Conservation (phyloP, 2,888 invertebrate species). For the Sinopyrophorus schimmeli region DNA sequence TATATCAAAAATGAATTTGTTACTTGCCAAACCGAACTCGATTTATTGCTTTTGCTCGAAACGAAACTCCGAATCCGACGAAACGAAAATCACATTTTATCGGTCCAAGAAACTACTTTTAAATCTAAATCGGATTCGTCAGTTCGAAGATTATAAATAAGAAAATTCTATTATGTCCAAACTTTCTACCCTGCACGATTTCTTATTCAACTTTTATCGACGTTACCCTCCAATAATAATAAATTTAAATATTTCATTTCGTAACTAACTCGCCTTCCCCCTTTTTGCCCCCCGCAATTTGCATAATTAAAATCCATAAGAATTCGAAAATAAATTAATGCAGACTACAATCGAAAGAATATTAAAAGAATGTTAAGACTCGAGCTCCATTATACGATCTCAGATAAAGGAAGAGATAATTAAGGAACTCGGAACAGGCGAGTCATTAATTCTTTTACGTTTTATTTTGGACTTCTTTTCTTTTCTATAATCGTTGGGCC, state of each 20-base stretch:
- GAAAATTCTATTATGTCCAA: conserved; percentile 22
- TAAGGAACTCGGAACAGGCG: conserved; percentile 43
- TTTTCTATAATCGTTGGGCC: conserved; percentile 18
- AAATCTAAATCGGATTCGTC: conserved; percentile 20
- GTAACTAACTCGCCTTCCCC: background rate
- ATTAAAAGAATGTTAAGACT: conserved; percentile 40
- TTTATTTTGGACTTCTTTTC: conserved; percentile 33
- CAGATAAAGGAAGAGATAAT: conserved; percentile 45
- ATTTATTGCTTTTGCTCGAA: conserved; percentile 22
- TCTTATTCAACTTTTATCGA: too few relatives aligned
- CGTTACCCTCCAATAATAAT: too few relatives aligned
- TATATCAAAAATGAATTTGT: conserved; percentile 27
- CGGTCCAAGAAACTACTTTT: conserved; percentile 25
- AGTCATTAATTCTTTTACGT: conserved; percentile 41
- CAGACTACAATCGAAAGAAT: conserved; percentile 36
- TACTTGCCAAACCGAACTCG: conserved; percentile 15
- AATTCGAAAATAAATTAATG: conserved; percentile 33
- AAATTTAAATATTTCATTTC: conserved; percentile 6
- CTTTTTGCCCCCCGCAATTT: background rate
- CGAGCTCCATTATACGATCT: conserved; percentile 40
- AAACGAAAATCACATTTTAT: conserved; percentile 25
- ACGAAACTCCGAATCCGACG: conserved; percentile 15
- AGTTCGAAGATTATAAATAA: conserved; percentile 17
- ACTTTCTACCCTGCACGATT: too few relatives aligned
- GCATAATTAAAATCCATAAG: conserved; percentile 31